A percentile compares a stretch with the other conserved stretches of the same genome.
These are phyloP conservation scores for Anhinga rufa DNA, from an alignment of 2,113 vertebrate genomes.

Conservation along the genomic window DNA sequence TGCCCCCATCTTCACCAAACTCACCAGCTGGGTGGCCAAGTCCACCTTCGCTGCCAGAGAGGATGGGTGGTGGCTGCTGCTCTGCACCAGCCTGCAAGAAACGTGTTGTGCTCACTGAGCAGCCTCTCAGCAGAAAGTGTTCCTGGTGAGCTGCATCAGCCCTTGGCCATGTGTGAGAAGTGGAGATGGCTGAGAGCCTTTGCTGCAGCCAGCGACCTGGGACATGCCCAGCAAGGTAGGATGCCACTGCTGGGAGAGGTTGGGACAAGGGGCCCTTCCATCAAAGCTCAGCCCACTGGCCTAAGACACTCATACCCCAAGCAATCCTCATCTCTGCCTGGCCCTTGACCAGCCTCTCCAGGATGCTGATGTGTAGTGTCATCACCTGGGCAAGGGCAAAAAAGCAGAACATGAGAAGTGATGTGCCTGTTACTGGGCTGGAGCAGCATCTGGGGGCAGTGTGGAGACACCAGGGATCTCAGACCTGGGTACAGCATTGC, in stretches of 20 bases:
- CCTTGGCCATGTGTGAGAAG: too few species aligned
- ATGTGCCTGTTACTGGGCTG: too few species aligned
- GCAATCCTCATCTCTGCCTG: background rate
- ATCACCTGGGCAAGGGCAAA: background rate
- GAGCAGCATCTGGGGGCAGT: background rate
- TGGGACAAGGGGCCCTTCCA: background rate
- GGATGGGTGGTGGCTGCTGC: background rate
- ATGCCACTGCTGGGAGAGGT: background rate
- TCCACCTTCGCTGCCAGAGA: background rate
- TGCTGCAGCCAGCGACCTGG: background rate
- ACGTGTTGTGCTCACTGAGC: accelerated
- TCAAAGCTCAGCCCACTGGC: background rate
- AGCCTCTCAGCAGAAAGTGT: background rate
- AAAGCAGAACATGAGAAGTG: background rate
- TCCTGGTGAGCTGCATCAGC: background rate
- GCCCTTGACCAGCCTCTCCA: background rate
- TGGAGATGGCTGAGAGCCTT: background rate
- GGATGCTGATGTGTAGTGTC: background rate
- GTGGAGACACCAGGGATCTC: background rate
- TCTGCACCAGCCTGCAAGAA: background rate
- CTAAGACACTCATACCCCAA: background rate
- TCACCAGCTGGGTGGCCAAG: background rate
- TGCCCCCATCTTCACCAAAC: background rate
- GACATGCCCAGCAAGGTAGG: background rate
- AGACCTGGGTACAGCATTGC: background rate